Percentiles rank a stretch among this genome's conserved stretches.
These are phyloP conservation scores for Platycheirus rosarum DNA, from an alignment of 2,888 invertebrate genomes.

Conservation along the genomic window DNA sequence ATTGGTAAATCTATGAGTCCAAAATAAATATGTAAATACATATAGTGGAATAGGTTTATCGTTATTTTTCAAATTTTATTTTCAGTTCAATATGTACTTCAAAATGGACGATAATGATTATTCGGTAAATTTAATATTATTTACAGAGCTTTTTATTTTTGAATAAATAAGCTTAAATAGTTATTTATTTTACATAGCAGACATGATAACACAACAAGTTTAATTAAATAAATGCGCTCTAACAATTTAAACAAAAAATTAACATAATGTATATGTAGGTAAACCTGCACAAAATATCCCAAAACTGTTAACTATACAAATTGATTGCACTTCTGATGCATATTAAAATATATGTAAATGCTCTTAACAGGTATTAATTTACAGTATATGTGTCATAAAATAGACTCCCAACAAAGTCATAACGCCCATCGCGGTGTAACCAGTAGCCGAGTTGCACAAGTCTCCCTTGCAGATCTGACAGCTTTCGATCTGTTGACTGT, in stretches of 20 bases:
- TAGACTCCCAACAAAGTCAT: conserved; percentile 77
- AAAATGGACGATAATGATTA: too few species aligned
- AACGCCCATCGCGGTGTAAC: conserved; percentile 76
- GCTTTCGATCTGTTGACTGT: conserved; percentile 78
- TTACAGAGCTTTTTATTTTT: too few species aligned
- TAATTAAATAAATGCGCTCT: conserved; percentile 6
- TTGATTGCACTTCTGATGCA: conserved; percentile 12
- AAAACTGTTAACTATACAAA: neutral
- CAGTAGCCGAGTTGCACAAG: conserved; percentile 85
- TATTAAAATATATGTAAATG: neutral
- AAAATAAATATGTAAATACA: too few species aligned
- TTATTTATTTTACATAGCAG: too few species aligned
- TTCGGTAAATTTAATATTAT: too few species aligned
- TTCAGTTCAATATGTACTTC: too few species aligned
- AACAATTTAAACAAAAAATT: neutral
- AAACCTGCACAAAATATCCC: neutral
- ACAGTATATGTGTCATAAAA: conserved; percentile 77
- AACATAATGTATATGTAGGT: too few species aligned
- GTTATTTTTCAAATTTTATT: too few species aligned
- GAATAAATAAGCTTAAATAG: too few species aligned
- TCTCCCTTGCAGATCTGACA: conserved; percentile 88
- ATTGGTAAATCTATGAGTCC: too few species aligned
- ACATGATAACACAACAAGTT: neutral
- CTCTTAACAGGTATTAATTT: too few species aligned
- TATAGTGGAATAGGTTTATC: too few species aligned